Conservation (phyloP, 2,797 vertebrate genomes). For the Threskiornis aethiopicus region DNA sequence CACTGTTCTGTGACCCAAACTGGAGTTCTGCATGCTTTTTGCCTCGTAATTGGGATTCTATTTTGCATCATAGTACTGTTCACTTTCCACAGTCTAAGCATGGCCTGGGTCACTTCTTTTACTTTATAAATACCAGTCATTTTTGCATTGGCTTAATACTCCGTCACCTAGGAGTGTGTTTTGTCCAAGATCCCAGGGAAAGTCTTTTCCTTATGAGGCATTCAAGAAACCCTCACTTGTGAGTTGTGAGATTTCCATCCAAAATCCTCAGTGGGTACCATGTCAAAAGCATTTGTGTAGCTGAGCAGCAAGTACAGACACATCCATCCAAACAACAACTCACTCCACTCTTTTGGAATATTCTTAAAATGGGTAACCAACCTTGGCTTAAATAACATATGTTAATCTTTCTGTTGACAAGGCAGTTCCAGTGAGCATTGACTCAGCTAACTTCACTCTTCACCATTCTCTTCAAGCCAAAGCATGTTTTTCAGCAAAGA, state of each 20-base stretch:
- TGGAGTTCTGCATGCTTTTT: neutral
- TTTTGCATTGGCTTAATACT: neutral
- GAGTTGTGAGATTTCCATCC: neutral
- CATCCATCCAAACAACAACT: neutral
- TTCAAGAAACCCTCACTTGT: neutral
- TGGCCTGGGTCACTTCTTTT: neutral
- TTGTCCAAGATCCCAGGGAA: neutral
- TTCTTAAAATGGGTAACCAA: neutral
- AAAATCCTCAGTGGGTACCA: neutral
- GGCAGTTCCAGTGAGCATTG: neutral
- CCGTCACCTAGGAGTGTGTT: neutral
- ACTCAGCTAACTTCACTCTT: neutral
- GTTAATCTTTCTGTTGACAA: neutral
- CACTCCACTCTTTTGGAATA: neutral
- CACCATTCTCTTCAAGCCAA: neutral
- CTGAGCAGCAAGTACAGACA: neutral
- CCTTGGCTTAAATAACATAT: neutral
- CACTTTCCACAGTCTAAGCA: neutral
- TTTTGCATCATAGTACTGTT: neutral
- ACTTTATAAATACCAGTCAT: neutral
- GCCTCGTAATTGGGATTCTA: neutral
- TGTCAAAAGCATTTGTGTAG: neutral
- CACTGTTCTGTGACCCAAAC: neutral
- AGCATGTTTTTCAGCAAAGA: neutral
- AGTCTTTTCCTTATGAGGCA: neutral